A percentile compares a stretch with the other conserved stretches of the same genome.
Conservation (phyloP, 2,797 vertebrate genomes). For the Antrozous pallidus region DNA sequence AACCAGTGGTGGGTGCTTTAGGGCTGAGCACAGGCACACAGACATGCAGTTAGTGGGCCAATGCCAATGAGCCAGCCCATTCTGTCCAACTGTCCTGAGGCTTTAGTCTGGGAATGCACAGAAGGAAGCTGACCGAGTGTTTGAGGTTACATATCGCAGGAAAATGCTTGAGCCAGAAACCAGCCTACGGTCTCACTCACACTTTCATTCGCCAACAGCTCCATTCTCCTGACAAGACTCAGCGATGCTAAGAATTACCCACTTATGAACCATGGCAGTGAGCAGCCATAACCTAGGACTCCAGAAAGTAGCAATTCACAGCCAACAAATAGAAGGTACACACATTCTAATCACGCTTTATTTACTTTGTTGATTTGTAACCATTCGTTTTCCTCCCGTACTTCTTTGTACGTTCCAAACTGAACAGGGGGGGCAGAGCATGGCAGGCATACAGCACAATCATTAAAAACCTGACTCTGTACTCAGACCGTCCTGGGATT, state of each 20-base stretch:
- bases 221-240: background rate
- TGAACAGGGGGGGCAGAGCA: background rate
- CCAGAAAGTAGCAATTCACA: slow-evolving; percentile 6
- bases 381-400: background rate
- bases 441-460: background rate
- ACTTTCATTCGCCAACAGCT: background rate
- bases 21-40: background rate
- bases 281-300: background rate
- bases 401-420: background rate
- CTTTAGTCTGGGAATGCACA: background rate
- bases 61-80: background rate
- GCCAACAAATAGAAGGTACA: background rate
- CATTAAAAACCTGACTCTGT: background rate
- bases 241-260: background rate
- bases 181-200: background rate
- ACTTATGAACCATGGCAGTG: background rate
- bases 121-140: background rate
- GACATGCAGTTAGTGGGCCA: background rate
- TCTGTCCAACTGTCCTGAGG: background rate
- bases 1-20: background rate
- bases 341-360: background rate
- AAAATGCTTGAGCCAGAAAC: background rate
- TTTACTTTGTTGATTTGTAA: background rate
- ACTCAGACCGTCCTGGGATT: background rate
- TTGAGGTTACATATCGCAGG: background rate